Evolutionary conservation across 2,113 vertebrate species (phyloP).

Genomic region (Brienomyrus longianalis): DNA sequence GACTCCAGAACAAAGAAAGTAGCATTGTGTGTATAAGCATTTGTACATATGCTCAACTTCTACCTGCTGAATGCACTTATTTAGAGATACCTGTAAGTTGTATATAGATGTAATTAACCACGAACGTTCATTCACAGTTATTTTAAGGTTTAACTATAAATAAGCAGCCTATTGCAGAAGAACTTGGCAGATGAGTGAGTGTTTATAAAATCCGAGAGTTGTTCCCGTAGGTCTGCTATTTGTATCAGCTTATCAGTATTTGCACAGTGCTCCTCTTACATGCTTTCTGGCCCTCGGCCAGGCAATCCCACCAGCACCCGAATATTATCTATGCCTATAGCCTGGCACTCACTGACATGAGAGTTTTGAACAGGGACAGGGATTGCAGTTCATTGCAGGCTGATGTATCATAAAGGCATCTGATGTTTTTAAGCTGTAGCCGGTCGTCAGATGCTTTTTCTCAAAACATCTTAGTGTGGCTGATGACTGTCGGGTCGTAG

Average conservation of each 20-base stretch:
- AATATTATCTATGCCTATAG: background rate
- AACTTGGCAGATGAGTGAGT: background rate
- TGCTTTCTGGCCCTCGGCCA: background rate
- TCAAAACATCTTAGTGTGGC: background rate
- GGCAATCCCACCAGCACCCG: background rate
- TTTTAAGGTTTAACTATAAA: background rate
- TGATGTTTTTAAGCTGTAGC: background rate
- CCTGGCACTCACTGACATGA: background rate
- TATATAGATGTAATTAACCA: background rate
- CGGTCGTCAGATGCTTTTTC: background rate
- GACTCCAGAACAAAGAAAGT: background rate
- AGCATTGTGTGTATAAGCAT: background rate
- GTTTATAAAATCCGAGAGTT: conserved; percentile 6
- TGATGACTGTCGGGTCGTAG: background rate
- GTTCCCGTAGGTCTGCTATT: background rate
- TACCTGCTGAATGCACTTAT: background rate
- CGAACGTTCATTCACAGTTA: background rate
- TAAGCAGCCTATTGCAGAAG: background rate
- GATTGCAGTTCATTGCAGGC: background rate
- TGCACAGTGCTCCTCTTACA: background rate
- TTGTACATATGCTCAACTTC: background rate
- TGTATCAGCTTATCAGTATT: background rate
- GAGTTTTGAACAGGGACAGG: background rate
- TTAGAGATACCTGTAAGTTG: background rate
- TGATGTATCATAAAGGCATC: background rate